phyloP scores from a whole-genome alignment of 2,888 invertebrate genomes.

The Drosophila demipolita region DNA sequence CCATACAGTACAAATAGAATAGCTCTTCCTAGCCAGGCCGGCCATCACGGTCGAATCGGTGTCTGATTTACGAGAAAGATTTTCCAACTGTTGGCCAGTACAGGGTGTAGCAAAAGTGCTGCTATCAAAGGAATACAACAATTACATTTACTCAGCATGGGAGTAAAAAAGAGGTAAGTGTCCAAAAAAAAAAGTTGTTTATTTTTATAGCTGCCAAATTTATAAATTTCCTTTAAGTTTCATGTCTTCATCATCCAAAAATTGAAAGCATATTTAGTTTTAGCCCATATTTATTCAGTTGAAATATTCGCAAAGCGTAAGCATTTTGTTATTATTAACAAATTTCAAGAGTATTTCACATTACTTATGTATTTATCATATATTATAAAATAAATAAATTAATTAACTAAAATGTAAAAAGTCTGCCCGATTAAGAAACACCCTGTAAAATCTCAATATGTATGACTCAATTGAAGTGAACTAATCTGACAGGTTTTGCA shows the following conservation, averaged over 20 bases:
- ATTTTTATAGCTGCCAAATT: neutral
- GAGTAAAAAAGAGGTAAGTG: no score
- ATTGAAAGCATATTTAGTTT: neutral
- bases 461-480: conserved; percentile 29
- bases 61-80: conserved; percentile 34
- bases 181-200: neutral
- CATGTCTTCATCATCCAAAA: neutral
- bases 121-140: no score
- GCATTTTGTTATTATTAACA: neutral
- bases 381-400: conserved; percentile 13
- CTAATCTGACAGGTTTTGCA: conserved; percentile 36
- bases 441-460: conserved; percentile 16
- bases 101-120: conserved; percentile 26
- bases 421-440: conserved; percentile 10
- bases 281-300: neutral
- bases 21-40: neutral
- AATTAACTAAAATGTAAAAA: conserved; percentile 27
- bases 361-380: neutral
- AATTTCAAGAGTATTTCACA: neutral
- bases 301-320: neutral
- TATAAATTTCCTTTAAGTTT: neutral
- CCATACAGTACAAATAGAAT: neutral
- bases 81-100: conserved; percentile 11
- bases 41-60: conserved; percentile 4
- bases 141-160: neutral